These are phyloP conservation scores for Harpalus rufipes DNA, from an alignment of 2,888 invertebrate species.

Conservation along the genomic window DNA sequence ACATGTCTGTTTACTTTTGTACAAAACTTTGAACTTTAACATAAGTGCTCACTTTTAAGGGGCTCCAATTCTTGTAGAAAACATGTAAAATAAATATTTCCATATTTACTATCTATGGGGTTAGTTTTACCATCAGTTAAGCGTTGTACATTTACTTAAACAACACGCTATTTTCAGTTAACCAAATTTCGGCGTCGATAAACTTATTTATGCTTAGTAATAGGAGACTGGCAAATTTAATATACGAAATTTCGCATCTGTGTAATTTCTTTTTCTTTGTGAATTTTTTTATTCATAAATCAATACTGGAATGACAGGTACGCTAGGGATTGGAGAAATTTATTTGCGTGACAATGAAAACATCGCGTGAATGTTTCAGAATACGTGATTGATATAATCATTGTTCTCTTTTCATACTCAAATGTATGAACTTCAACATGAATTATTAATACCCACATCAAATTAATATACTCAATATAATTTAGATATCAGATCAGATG, in stretches of 20 bases:
- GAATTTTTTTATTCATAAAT: not conserved
- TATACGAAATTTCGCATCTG: not conserved
- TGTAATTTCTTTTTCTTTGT: not conserved
- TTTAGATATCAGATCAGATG: not conserved
- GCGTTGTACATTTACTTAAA: too few species aligned
- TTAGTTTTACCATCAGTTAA: too few species aligned
- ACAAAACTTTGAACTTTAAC: too few species aligned
- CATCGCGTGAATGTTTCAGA: constrained; percentile 13
- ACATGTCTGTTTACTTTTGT: too few species aligned
- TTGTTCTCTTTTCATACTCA: constrained; percentile 4
- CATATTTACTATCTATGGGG: too few species aligned
- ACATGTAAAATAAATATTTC: too few species aligned
- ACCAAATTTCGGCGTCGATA: not conserved
- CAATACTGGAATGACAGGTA: not conserved
- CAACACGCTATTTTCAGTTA: not conserved
- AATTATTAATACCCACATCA: constrained; percentile 1
- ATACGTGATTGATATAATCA: constrained; percentile 16
- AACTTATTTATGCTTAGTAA: not conserved
- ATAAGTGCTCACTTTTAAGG: too few species aligned
- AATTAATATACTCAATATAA: not conserved
- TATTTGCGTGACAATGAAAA: constrained; percentile 14
- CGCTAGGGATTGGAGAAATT: not conserved
- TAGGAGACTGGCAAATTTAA: not conserved
- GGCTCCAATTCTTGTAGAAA: too few species aligned
- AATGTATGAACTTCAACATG: constrained; percentile 17